Evolutionary conservation across 2,888 invertebrate species (phyloP).

Genomic region (Zaprionus lineosus): DNA sequence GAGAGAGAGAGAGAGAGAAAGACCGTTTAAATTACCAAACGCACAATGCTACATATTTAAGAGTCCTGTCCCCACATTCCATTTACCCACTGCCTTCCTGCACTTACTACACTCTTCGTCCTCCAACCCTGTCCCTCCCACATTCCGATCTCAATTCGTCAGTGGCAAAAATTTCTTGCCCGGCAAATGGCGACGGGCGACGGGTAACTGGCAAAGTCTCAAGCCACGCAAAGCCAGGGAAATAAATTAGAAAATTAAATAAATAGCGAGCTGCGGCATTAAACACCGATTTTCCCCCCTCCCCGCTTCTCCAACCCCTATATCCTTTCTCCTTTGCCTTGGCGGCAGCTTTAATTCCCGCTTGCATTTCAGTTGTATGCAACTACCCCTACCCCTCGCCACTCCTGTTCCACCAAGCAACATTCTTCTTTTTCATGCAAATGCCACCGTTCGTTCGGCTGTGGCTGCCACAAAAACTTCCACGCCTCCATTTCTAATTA

Average conservation of each 20-base stretch:
- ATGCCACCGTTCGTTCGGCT: conserved; percentile 26
- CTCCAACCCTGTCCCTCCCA: no score
- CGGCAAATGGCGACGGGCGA: background rate
- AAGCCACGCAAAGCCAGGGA: conserved; percentile 17
- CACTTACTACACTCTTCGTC: no score
- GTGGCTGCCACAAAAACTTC: conserved; percentile 19
- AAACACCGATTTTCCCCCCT: background rate
- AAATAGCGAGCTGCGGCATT: conserved; percentile 33
- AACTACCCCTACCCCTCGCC: background rate
- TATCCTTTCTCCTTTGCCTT: background rate
- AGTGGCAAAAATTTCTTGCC: conserved; percentile 5
- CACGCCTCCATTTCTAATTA: conserved; percentile 60
- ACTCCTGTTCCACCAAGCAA: no score
- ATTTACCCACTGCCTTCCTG: no score
- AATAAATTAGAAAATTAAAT: conserved; percentile 56
- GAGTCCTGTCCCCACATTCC: no score
- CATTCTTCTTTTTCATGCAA: conserved; percentile 49
- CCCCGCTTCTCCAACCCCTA: no score
- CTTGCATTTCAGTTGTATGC: conserved; percentile 12
- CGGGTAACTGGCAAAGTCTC: background rate
- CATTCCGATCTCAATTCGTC: no score
- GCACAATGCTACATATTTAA: conserved; percentile 25
- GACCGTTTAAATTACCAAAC: conserved; percentile 28
- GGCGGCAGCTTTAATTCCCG: conserved; percentile 13
- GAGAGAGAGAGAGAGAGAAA: conserved; percentile 22